A percentile compares a stretch with the other conserved stretches of the same genome.
Evolutionary conservation across 1,140 invertebrate genomes (phyloP).

Genomic region (Drosophila nigromelanica): DNA sequence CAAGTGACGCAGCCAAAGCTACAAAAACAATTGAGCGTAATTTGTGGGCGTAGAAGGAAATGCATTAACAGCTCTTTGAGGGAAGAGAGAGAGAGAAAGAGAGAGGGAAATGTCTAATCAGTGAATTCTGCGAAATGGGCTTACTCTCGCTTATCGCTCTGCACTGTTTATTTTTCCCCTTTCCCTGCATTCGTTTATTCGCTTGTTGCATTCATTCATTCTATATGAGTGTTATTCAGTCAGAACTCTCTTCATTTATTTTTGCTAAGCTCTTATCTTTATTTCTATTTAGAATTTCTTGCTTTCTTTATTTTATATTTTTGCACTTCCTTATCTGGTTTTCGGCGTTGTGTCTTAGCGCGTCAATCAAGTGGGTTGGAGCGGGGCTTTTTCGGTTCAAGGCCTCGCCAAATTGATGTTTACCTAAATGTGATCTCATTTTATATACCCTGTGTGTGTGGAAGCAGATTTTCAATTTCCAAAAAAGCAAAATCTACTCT

Average conservation of each 20-base stretch:
- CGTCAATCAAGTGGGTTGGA: conserved; percentile 19
- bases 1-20: conserved; percentile 35
- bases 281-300: conserved; percentile 47
- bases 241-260: conserved; percentile 8
- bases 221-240: neutral
- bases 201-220: conserved; percentile 6
- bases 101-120: conserved; percentile 11
- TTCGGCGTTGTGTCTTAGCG: conserved; percentile 4
- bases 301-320: conserved; percentile 15
- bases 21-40: conserved; percentile 7
- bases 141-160: neutral
- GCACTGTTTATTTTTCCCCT: neutral
- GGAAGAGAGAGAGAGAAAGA: neutral
- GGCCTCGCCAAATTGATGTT: conserved; percentile 24
- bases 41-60: conserved; percentile 18
- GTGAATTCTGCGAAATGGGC: conserved; percentile 3
- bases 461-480: no score
- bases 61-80: conserved; percentile 6
- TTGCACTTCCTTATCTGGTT: conserved; percentile 9
- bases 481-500: no score
- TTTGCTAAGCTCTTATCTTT: conserved; percentile 22
- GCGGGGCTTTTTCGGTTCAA: conserved; percentile 3
- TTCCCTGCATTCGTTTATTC: conserved; percentile 7
- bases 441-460: conserved; percentile 20
- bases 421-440: conserved; percentile 7